Base-by-base conservation (phyloP, 2,888 invertebrate genomes). In the Troides helena region DNA sequence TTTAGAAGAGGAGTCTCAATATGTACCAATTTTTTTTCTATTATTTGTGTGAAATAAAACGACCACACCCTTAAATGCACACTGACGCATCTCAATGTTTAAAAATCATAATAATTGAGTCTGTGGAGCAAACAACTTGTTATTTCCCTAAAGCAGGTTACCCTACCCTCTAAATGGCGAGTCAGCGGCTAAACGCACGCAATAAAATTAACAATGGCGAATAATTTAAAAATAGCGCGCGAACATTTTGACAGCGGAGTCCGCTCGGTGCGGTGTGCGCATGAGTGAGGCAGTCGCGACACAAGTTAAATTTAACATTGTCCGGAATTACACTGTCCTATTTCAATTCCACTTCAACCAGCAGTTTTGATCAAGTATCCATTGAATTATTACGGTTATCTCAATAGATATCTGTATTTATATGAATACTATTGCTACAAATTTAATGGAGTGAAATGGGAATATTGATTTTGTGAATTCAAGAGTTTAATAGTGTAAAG, bases 261-360 rank as follows among this genome's bases (percentile, higher is more conserved):
- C 60, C 60, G 62, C 75, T 72, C 72, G 78, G 68, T 71, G 69
- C 75, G 57, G 70, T 71, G 73, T 69, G 86, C 92, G 92, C 92
- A 89, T 89, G 92, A 91, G 92, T 81, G 77, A 78, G 80, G 81
- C 79, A 83, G 77, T 80, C 81, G 84, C 81, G 82, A 80, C 82
- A 77, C 76, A 83, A 82, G 88, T 89, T 92, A 92, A 90, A 90
- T 87, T 87, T 92, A 92, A 90, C 87, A 78, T 71, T 81, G 83
- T 83, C 84, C 84, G 81, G 84, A 85, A 87, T 87, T 87, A 85
- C 75, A 81, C 85, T 84, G 87, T 78, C 86, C 90, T 87, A 90
- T 88, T 89, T 89, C 83, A 76, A 84, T 81, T 78, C 78, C 78
- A 73, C 74, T 77, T 77, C 84, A 85, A 84, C 85, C 84, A 79